A percentile compares a stretch with the other conserved stretches of the same genome.
Conservation (phyloP, 2,888 invertebrate genomes). For the Rhagonycha lutea region DNA sequence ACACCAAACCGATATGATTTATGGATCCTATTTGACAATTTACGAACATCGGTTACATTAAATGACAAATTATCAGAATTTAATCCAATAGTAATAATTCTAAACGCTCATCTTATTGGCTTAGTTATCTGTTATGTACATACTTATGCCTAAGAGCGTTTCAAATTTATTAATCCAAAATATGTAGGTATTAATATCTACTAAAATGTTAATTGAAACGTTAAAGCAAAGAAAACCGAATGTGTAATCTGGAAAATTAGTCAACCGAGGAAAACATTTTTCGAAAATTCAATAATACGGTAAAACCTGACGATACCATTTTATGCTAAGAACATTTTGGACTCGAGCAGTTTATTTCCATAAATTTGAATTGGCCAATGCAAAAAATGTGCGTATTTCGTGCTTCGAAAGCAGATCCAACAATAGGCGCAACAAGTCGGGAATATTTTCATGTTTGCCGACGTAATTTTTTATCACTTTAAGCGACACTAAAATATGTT, state of each 20-base stretch:
- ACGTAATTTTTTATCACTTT: neutral
- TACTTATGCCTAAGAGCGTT: neutral
- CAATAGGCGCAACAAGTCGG: neutral
- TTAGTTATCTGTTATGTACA: neutral
- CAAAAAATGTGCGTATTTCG: neutral
- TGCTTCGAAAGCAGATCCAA: neutral
- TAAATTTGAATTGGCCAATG: neutral
- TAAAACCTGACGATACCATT: neutral
- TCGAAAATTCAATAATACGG: neutral
- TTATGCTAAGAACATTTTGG: neutral
- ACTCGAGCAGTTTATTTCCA: neutral
- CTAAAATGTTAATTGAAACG: too few species aligned
- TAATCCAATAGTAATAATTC: neutral
- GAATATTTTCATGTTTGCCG: neutral
- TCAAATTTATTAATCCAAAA: neutral
- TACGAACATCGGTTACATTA: neutral
- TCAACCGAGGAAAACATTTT: neutral
- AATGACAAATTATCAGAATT: conserved; percentile 14
- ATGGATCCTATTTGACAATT: conserved; percentile 5
- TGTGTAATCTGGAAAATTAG: too few species aligned
- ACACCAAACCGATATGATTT: conserved; percentile 11
- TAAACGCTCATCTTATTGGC: neutral
- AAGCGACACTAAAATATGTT: neutral
- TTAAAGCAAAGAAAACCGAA: neutral
- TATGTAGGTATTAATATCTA: too few species aligned